A percentile compares a stretch with the other conserved stretches of the same genome.
These are phyloP conservation scores for Synanthedon myopaeformis DNA, from an alignment of 2,888 invertebrate species.

Conservation along the genomic window DNA sequence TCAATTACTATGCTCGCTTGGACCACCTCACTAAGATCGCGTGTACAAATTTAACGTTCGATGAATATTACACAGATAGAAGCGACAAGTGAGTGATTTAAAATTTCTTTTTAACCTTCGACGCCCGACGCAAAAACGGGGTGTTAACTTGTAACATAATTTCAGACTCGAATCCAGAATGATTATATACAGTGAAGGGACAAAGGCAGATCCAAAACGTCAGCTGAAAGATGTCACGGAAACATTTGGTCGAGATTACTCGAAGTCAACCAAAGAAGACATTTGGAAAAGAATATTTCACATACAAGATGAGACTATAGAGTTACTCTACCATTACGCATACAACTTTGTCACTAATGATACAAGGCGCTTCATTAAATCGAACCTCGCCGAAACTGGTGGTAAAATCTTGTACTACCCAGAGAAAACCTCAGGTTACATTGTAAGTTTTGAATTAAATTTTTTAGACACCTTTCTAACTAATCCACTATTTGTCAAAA, in stretches of 20 bases:
- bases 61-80: conserved; percentile 70
- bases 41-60: conserved; percentile 61
- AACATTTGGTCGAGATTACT: conserved; percentile 70
- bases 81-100: conserved; percentile 52
- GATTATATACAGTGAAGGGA: conserved; percentile 41
- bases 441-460: conserved; percentile 46
- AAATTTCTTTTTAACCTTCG: background rate
- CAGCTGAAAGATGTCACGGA: conserved; percentile 65
- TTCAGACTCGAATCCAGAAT: conserved; percentile 40
- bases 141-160: background rate
- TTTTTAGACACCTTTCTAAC: background rate
- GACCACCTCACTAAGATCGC: conserved; percentile 77
- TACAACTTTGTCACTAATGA: conserved; percentile 73
- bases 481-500: background rate
- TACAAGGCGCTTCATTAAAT: conserved; percentile 75
- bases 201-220: conserved; percentile 41
- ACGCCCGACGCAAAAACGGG: too few species aligned
- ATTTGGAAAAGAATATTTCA: conserved; percentile 76
- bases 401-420: conserved; percentile 74
- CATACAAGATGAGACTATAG: conserved; percentile 71
- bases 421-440: conserved; percentile 74
- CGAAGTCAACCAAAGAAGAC: conserved; percentile 70
- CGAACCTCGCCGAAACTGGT: conserved; percentile 77
- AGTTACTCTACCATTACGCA: conserved; percentile 74
- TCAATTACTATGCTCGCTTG: conserved; percentile 70